Evolutionary conservation across 92 coral and sea anemone genomes (phyloP).

Genomic region (Diadumene lineata): DNA sequence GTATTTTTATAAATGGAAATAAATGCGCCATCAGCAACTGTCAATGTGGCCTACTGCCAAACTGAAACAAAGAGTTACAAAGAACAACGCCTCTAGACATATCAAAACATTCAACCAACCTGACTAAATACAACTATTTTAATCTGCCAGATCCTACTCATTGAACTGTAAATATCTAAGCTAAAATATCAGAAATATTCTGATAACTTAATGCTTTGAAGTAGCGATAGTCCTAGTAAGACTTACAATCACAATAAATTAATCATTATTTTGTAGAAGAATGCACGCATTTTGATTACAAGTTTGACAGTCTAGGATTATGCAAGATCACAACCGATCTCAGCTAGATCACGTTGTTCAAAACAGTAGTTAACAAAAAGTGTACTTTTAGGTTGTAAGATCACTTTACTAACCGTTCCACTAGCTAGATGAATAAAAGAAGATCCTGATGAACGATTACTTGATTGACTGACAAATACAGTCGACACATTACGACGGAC

Average conservation of each 20-base stretch:
- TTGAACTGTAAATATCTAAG: neutral
- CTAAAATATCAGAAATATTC: neutral
- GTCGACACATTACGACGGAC: slow-evolving; percentile 79
- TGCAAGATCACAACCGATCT: neutral
- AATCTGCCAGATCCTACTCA: neutral
- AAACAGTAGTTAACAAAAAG: no score
- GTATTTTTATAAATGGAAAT: neutral
- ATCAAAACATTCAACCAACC: slow-evolving; percentile 2
- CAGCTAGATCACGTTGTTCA: no score
- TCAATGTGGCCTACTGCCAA: slow-evolving; percentile 20
- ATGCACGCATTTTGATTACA: no score
- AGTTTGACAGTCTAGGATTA: neutral
- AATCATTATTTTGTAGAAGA: no score
- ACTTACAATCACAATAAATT: neutral
- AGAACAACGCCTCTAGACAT: slow-evolving; percentile 17
- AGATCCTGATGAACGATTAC: slow-evolving; percentile 55
- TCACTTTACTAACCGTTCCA: slow-evolving; percentile 67
- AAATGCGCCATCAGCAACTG: neutral
- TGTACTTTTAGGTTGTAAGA: neutral
- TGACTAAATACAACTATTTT: neutral
- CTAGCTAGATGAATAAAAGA: slow-evolving; percentile 80
- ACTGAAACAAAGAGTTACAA: slow-evolving; percentile 9
- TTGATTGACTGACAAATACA: slow-evolving; percentile 65
- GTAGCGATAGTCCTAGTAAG: neutral
- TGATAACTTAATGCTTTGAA: neutral